phyloP scores from a whole-genome alignment of 2,888 invertebrate genomes.

The Artemia sinica region DNA sequence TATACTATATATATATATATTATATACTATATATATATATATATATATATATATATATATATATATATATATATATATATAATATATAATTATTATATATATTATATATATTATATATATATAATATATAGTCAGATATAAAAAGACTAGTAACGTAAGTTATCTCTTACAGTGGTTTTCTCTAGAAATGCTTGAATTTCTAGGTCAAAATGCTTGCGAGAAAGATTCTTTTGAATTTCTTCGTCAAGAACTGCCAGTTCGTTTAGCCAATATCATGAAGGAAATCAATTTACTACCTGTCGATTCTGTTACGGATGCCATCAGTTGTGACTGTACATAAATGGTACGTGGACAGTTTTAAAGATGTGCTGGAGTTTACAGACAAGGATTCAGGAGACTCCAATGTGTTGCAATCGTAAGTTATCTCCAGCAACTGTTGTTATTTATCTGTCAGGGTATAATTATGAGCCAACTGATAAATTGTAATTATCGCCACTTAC shows the following conservation, averaged over 20 bases:
- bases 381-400: constrained; percentile 53
- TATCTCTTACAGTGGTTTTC: no score
- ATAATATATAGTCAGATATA: no score
- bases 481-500: no score
- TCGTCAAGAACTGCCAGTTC: constrained; percentile 88
- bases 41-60: no score
- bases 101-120: no score
- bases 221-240: constrained; percentile 82
- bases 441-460: not conserved
- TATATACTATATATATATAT: no score
- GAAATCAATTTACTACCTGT: constrained; percentile 91
- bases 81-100: no score
- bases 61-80: no score
- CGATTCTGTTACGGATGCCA: constrained; percentile 73
- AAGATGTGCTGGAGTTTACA: constrained; percentile 72
- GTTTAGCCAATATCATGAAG: constrained; percentile 97
- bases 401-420: constrained; percentile 47
- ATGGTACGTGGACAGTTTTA: constrained; percentile 85
- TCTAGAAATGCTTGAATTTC: constrained; percentile 29
- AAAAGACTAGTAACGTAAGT: no score
- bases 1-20: no score
- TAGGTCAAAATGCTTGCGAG: constrained; percentile 76
- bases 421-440: constrained; percentile 12
- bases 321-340: constrained; percentile 81
- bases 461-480: not conserved